Evolutionary conservation across 1,140 invertebrate genomes (phyloP).

Genomic region (Andricus grossulariae): DNA sequence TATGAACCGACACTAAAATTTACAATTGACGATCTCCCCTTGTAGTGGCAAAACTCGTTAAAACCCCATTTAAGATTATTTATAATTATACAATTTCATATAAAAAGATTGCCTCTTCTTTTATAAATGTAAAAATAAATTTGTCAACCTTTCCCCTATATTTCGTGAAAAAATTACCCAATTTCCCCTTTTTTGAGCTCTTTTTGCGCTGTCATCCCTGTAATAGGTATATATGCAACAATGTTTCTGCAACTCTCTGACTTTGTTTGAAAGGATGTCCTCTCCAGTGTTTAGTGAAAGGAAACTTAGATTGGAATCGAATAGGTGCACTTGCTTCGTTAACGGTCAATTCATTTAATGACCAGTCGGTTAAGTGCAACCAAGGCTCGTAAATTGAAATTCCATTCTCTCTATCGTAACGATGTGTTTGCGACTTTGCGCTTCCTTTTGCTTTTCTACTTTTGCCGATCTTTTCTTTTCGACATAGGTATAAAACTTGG

Average conservation of each 20-base stretch:
- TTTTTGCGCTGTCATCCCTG: too few species aligned
- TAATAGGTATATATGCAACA: background rate
- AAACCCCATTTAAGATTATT: too few species aligned
- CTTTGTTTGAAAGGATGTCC: constrained; percentile 51
- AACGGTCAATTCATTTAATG: constrained; percentile 44
- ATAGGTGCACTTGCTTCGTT: constrained; percentile 36
- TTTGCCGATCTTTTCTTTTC: constrained; percentile 1
- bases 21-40: too few species aligned
- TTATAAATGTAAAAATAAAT: too few species aligned
- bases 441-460: constrained; percentile 29
- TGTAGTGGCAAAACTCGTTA: too few species aligned
- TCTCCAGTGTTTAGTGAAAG: constrained; percentile 59
- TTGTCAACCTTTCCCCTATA: too few species aligned
- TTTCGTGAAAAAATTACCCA: background rate
- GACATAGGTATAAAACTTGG: background rate
- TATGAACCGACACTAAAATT: too few species aligned
- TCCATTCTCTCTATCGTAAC: constrained; percentile 28
- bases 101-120: too few species aligned
- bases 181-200: background rate
- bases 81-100: too few species aligned
- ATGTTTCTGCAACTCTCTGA: constrained; percentile 29
- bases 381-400: constrained; percentile 27
- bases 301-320: constrained; percentile 46
- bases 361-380: constrained; percentile 26
- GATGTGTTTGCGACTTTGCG: background rate